Evolutionary conservation across 2,113 vertebrate genomes (phyloP), one percentile per base, ranked within the genome.

Genomic region (Bambusicola thoracicus): DNA sequence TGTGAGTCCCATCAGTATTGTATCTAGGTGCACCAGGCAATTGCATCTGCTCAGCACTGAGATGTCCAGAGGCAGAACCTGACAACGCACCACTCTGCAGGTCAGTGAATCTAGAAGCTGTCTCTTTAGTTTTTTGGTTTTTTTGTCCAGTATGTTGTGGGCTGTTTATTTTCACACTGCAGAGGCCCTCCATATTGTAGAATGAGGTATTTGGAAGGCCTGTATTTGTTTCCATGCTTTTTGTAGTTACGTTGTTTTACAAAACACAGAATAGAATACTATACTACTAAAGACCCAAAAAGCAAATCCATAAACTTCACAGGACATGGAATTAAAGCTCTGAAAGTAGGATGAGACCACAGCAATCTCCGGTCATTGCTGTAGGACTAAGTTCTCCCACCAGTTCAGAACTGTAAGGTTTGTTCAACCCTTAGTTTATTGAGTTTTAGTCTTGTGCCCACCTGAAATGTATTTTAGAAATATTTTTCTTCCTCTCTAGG

Each of bases 401-500:
- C 34, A 15, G 10, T 34, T 41, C 65, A 46, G 59, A 62, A 36
- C n/a, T 62, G 51, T 24, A 34, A 30, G 43, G 30, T 19, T 44
- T 22, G 41, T n/a, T 44, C 41, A 46, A 10, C 30, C 41, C 43
- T 24, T 43, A 41, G 9, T 58, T 53, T 82, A n/a, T 43, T 27
- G 16, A 46, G 13, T 59, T 48, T 40, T 22, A 75, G 40, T 49
- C 4, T 10, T 24, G 22, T 10, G 19, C 11, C 48, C 13, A 73
- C 55, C 21, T 70, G 49, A 51, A 40, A 15, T 41, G 40, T 51
- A 29, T 78, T 69, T 74, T 73, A 67, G 38, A 72, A 58, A 67
- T 0, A 48, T 25, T 59, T 38, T 12, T 17, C 2, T 8, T 10
- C 19, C 3, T 1, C 2, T 2, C 7, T 19, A 41, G 22, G 6